These are phyloP conservation scores for Euura saliciscinereae DNA, from an alignment of 1,140 invertebrate species.

Conservation along the genomic window DNA sequence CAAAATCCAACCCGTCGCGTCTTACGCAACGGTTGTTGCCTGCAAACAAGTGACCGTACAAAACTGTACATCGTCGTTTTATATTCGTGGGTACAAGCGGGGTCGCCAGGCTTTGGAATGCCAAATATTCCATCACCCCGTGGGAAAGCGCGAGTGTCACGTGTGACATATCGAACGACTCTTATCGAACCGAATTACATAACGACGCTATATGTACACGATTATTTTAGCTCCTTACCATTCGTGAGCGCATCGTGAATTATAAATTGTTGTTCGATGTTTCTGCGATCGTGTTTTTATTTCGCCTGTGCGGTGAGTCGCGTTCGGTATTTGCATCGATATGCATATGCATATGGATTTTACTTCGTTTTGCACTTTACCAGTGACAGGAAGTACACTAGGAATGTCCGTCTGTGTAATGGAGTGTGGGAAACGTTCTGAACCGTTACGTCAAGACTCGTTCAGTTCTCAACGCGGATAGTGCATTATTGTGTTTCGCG, in stretches of 20 bases:
- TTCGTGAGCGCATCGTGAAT: too few species aligned
- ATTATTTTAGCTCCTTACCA: too few species aligned
- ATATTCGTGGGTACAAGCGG: too few species aligned
- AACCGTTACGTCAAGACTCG: not conserved
- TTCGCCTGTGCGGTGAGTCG: too few species aligned
- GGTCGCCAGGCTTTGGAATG: not conserved
- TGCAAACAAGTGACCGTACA: not conserved
- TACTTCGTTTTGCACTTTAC: slow-evolving; percentile 1
- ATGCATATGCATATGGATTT: not conserved
- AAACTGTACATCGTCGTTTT: not conserved
- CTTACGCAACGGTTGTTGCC: not conserved
- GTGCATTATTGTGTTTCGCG: too few species aligned
- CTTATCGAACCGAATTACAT: too few species aligned
- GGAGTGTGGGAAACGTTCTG: not conserved
- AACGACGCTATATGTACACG: too few species aligned
- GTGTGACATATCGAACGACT: too few species aligned
- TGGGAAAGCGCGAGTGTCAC: too few species aligned
- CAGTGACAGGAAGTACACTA: not conserved
- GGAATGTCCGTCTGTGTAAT: not conserved
- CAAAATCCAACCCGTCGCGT: not conserved
- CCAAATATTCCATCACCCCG: not conserved
- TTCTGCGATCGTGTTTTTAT: too few species aligned
- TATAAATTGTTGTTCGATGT: too few species aligned
- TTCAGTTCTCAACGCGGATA: not conserved
- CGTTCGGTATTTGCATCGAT: not conserved